Base-by-base conservation (phyloP, 2,113 vertebrate species). In the Sebastes schlegelii region DNA sequence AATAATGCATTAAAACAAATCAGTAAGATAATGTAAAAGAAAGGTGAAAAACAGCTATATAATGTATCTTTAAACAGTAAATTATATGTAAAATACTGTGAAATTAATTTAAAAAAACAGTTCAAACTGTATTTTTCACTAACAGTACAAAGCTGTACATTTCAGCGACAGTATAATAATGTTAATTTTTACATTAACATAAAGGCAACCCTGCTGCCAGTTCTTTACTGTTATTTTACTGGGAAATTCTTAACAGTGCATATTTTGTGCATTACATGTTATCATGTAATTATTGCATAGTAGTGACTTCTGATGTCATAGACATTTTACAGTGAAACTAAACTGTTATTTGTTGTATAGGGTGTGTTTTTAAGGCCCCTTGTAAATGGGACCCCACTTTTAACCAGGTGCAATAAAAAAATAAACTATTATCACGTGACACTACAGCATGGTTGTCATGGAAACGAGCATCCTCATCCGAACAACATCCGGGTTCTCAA, bases 401-500 rank as follows among this genome's bases (percentile, higher is more conserved):
- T 16, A 23, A 34, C 43, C 52, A 23, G 23, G 13, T 54, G 8
- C 4, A 4, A 16, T 2, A 26, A 5, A 16, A 14, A 21, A 14
- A 26, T n/a, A 3, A 26, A 26, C 26, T 26, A 26, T 46, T 3
- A 10, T 57, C 85, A 87, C 68, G 63, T 87, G 81, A 74, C 51
- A 23, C 23, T 6, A 52, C 48, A 34, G 19, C 8, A 0, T 2
- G 34, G 82, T 81, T 80, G 82, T 17, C 69, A 77, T 74, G 51
- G 82, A 42, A 66, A 88, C 82, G 46, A 34, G 58, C 17, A 26
- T 40, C 43, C n/a, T 71, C 74, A 10, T 70, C 69, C 26, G 69
- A 58, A 70, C 61, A 78, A 54, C 51, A 74, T 46, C 51, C 40
- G 51, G 13, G 13, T 21, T 72, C 0, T 9, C 4, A 11, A 17